Evolutionary conservation across 2,888 invertebrate genomes (phyloP).

Genomic region (Camponotus fellah): DNA sequence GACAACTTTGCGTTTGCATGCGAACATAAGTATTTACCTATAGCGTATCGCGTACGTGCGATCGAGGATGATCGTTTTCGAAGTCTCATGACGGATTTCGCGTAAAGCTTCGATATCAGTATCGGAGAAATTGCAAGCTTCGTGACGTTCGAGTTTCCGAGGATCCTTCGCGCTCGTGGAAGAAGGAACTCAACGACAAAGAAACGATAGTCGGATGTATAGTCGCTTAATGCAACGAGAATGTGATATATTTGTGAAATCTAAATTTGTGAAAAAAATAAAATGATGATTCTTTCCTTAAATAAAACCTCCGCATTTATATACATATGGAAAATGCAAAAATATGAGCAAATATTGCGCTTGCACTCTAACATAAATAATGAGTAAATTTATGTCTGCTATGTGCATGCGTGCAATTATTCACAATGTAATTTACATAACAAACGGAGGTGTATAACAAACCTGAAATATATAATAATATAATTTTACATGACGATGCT

Average conservation of each 20-base stretch:
- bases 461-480: conserved; percentile 56
- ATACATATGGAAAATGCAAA: conserved; percentile 17
- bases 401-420: conserved; percentile 49
- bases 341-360: conserved; percentile 39
- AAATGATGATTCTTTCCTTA: conserved; percentile 15
- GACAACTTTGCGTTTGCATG: conserved; percentile 4
- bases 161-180: conserved; percentile 44
- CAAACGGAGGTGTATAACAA: conserved; percentile 55
- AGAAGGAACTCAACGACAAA: conserved; percentile 22
- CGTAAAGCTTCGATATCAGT: conserved; percentile 38
- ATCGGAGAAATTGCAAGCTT: conserved; percentile 57
- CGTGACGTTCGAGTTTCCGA: conserved; percentile 43
- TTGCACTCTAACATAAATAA: conserved; percentile 50
- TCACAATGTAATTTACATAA: conserved; percentile 56
- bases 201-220: neutral
- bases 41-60: conserved; percentile 17
- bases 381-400: conserved; percentile 47
- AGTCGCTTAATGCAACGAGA: neutral
- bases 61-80: conserved; percentile 57
- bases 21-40: conserved; percentile 56
- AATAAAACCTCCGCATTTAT: conserved; percentile 30
- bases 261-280: neutral
- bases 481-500: conserved; percentile 40
- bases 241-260: neutral
- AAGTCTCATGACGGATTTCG: conserved; percentile 46